phyloP scores from a whole-genome alignment of 2,113 vertebrate species.

The Lasiurus cinereus region DNA sequence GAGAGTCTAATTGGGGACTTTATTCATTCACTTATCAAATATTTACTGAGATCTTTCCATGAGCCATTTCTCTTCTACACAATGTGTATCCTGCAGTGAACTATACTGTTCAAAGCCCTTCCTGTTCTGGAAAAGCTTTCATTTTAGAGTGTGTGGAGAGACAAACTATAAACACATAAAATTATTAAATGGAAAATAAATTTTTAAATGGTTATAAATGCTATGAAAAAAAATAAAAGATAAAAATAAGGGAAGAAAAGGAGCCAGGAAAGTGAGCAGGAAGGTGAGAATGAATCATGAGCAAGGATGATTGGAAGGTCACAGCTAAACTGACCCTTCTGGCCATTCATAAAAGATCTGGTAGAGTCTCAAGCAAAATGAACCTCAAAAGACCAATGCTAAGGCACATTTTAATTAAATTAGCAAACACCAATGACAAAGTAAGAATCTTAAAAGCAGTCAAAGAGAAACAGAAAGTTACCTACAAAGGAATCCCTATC shows the following conservation, averaged over 20 bases:
- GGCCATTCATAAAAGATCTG: neutral
- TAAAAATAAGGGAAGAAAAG: neutral
- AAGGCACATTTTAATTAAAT: too few relatives aligned
- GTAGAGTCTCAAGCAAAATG: neutral
- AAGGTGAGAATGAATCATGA: neutral
- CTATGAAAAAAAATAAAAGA: neutral
- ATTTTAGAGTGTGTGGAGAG: neutral
- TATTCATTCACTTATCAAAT: conserved; percentile 1
- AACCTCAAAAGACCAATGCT: too few relatives aligned
- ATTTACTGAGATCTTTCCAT: neutral
- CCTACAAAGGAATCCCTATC: too few relatives aligned
- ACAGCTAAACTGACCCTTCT: neutral
- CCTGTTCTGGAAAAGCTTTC: neutral
- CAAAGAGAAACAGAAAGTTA: too few relatives aligned
- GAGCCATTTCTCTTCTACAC: neutral
- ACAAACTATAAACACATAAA: neutral
- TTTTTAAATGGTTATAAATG: neutral
- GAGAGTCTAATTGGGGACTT: neutral
- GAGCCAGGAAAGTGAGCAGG: neutral
- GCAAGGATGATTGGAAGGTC: neutral
- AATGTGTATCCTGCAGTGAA: neutral
- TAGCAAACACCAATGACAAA: too few relatives aligned
- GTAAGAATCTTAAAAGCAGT: too few relatives aligned
- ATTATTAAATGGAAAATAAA: neutral
- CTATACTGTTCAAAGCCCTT: neutral